Conservation (phyloP, 2,113 vertebrate species). For the Paedocypris sp. region DNA sequence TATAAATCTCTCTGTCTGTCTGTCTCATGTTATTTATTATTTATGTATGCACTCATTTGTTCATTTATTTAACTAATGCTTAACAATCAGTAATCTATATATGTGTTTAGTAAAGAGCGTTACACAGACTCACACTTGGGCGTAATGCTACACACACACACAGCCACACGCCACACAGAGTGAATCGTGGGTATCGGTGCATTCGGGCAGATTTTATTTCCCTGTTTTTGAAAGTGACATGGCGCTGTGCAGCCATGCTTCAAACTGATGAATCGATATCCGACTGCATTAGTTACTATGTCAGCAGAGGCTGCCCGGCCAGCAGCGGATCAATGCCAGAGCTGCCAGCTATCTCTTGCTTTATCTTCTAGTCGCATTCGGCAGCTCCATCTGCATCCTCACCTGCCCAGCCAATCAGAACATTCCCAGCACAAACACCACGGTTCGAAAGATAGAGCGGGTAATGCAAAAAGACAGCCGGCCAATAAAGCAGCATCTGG, state of each 20-base stretch:
- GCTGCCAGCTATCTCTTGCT: conserved; percentile 35
- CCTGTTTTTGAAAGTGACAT: conserved; percentile 38
- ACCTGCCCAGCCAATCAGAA: neutral
- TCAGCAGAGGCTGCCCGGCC: conserved; percentile 40
- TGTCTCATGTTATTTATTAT: too few relatives aligned
- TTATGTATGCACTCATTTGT: too few relatives aligned
- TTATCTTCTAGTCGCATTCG: conserved; percentile 28
- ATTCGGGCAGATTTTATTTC: conserved; percentile 34
- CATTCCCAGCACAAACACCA: neutral
- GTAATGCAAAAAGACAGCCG: neutral
- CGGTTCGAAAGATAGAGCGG: neutral
- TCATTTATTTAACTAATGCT: too few relatives aligned
- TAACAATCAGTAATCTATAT: too few relatives aligned
- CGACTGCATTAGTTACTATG: conserved; percentile 55
- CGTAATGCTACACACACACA: neutral
- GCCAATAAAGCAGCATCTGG: neutral
- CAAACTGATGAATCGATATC: conserved; percentile 50
- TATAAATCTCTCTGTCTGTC: too few relatives aligned
- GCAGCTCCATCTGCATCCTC: conserved; percentile 17
- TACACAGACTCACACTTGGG: neutral
- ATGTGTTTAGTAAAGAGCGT: neutral
- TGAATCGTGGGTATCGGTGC: neutral
- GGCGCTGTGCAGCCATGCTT: conserved; percentile 37
- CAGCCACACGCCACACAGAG: neutral
- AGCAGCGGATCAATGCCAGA: conserved; percentile 51